These are phyloP conservation scores for Aphidius colemani DNA, from an alignment of 2,888 invertebrate genomes.

Conservation along the genomic window DNA sequence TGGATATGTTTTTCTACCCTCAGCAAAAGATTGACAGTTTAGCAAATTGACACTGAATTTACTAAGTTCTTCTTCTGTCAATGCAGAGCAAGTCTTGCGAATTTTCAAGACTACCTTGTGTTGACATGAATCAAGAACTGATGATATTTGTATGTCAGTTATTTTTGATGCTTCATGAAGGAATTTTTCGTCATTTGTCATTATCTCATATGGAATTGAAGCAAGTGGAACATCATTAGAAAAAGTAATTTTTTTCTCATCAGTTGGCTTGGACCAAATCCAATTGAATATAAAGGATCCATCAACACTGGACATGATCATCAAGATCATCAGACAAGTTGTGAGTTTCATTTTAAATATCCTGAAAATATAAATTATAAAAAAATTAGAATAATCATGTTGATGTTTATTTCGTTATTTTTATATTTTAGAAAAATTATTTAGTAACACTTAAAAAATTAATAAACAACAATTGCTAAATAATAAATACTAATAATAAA, in stretches of 20 bases:
- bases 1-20: constrained; percentile 66
- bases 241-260: constrained; percentile 38
- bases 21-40: constrained; percentile 70
- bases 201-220: constrained; percentile 52
- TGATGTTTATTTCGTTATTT: too few relatives aligned
- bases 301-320: constrained; percentile 21
- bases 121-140: constrained; percentile 68
- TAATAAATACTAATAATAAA: too few relatives aligned
- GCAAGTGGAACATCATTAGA: constrained; percentile 50
- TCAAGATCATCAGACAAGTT: too few relatives aligned
- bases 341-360: too few relatives aligned
- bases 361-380: too few relatives aligned
- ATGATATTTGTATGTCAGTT: constrained; percentile 64
- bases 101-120: constrained; percentile 70
- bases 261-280: constrained; percentile 48
- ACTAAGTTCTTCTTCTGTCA: constrained; percentile 70
- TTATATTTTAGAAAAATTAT: too few relatives aligned
- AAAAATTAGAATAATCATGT: too few relatives aligned
- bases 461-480: too few relatives aligned
- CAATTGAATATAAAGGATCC: constrained; percentile 47
- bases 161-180: constrained; percentile 67
- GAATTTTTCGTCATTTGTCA: constrained; percentile 66
- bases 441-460: too few relatives aligned
- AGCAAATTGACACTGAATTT: constrained; percentile 71
- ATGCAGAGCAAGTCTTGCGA: constrained; percentile 64